Conservation (phyloP, 1,140 invertebrate genomes). For the Belonocnema kinseyi region DNA sequence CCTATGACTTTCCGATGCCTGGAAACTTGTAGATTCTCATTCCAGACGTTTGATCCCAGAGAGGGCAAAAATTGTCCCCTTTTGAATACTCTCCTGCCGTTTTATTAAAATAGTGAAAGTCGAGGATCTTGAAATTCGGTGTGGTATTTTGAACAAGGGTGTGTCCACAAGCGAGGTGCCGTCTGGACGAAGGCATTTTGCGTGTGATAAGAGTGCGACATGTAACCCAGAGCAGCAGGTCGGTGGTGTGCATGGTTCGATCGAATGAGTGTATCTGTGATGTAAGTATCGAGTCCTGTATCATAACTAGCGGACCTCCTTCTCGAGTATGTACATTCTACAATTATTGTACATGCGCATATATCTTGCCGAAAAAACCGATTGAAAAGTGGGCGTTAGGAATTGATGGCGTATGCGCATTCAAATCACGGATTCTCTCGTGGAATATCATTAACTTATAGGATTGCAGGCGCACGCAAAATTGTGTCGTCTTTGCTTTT, state of each 20-base stretch:
- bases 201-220: conserved; percentile 17
- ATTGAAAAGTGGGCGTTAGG: conserved; percentile 43
- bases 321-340: conserved; percentile 47
- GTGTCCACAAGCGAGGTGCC: too few species aligned
- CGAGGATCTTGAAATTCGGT: background rate
- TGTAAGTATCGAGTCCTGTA: conserved; percentile 57
- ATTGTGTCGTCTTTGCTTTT: conserved; percentile 48
- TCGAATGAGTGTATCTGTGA: conserved; percentile 54
- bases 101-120: background rate
- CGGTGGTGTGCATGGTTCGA: conserved; percentile 29
- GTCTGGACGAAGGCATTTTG: conserved; percentile 28
- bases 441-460: conserved; percentile 56
- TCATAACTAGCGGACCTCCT: conserved; percentile 53
- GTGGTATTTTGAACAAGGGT: background rate
- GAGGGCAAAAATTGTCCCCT: too few species aligned
- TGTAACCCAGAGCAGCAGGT: background rate
- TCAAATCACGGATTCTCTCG: conserved; percentile 36
- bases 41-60: too few species aligned
- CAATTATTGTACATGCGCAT: conserved; percentile 41
- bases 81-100: too few species aligned
- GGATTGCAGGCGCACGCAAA: conserved; percentile 51
- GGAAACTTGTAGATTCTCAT: too few species aligned
- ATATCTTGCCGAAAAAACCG: conserved; percentile 40
- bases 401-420: conserved; percentile 42
- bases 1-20: too few species aligned